Percentiles rank a stretch among this genome's conserved stretches.
phyloP scores from a whole-genome alignment of 2,797 vertebrate species.

The Tokudaia muenninki region DNA sequence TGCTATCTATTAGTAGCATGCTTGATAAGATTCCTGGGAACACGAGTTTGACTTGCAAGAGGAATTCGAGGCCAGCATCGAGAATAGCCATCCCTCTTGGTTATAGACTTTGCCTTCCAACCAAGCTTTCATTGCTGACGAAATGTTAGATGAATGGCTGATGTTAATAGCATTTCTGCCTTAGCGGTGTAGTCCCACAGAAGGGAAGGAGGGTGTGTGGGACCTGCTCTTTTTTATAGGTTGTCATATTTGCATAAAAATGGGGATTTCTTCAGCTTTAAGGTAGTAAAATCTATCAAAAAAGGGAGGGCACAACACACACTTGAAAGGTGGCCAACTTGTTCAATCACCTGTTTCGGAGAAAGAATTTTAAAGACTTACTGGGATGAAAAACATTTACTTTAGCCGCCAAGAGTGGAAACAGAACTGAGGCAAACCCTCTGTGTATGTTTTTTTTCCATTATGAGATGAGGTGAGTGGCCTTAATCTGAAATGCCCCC shows the following conservation, averaged over 20 bases:
- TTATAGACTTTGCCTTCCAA: neutral
- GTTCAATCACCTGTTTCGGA: slow-evolving; percentile 23
- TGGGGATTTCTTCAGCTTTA: neutral
- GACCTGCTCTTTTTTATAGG: neutral
- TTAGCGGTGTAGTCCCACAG: neutral
- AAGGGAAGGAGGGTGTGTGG: neutral
- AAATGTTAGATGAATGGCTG: slow-evolving; percentile 32
- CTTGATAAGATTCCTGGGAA: slow-evolving; percentile 45
- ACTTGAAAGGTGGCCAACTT: slow-evolving; percentile 14
- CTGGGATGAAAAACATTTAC: slow-evolving; percentile 41
- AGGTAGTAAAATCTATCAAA: neutral
- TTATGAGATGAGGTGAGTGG: neutral
- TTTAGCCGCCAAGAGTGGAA: slow-evolving; percentile 20
- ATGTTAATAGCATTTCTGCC: slow-evolving; percentile 15
- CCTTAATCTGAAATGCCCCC: neutral
- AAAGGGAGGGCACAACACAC: neutral
- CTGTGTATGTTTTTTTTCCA: neutral
- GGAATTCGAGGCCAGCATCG: neutral
- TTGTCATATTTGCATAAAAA: neutral
- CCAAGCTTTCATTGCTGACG: neutral
- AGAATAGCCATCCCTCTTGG: neutral
- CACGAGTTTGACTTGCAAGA: neutral
- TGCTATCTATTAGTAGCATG: neutral
- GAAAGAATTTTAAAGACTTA: slow-evolving; percentile 37
- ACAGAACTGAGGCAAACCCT: neutral